These are phyloP conservation scores for Hyperoplus immaculatus DNA, from an alignment of 2,797 vertebrate genomes.

Conservation along the genomic window DNA sequence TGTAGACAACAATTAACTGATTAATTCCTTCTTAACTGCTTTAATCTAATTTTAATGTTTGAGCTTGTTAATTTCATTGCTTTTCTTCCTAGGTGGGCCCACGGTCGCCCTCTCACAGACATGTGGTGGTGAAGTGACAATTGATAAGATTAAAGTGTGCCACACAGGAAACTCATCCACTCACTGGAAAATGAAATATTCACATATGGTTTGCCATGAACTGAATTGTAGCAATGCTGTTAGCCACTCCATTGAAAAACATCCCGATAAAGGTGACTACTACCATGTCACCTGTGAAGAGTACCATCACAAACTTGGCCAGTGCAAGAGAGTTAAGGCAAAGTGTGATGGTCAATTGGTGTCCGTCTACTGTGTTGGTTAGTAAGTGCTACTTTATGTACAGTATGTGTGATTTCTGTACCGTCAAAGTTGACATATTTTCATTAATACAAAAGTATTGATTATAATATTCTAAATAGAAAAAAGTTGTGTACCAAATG, in stretches of 20 bases:
- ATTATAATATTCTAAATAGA: not conserved
- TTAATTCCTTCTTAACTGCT: not conserved
- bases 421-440: not conserved
- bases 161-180: fast-evolving
- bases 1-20: not conserved
- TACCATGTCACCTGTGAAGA: conserved; percentile 57
- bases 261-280: fast-evolving
- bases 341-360: fast-evolving
- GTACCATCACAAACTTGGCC: conserved; percentile 42
- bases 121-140: conserved; percentile 51
- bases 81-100: conserved; percentile 42
- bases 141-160: conserved; percentile 27
- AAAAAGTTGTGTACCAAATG: not conserved
- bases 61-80: not conserved
- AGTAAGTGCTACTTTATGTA: conserved; percentile 31
- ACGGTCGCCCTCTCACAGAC: fast-evolving
- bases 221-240: not conserved
- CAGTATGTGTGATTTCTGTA: not conserved
- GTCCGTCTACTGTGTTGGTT: conserved; percentile 69
- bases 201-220: conserved; percentile 57
- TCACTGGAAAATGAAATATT: fast-evolving
- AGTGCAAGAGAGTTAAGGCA: conserved; percentile 53
- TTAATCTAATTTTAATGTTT: not conserved
- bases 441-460: too few relatives aligned
- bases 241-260: fast-evolving